Base-by-base conservation (phyloP, 2,113 vertebrate species). In the Alces alces region DNA sequence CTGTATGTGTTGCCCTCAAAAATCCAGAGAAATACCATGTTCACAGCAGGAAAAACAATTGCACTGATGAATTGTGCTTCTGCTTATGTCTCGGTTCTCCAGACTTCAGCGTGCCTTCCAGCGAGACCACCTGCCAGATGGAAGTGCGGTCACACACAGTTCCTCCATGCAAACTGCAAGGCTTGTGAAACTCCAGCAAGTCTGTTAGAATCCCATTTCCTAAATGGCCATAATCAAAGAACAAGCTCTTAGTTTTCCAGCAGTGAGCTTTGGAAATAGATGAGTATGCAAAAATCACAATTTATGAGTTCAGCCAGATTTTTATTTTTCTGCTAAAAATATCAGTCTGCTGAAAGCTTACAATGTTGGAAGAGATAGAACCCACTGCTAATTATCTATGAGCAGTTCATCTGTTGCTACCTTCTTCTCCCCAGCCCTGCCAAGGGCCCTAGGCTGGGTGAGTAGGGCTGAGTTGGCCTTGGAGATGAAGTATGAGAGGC, bases 1-100 rank as follows among this genome's bases (percentile, higher is more conserved):
- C 66, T 4, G 1, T 15, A 27, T 0, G 2, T 1, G 45, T 16
- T 39, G 43, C 73, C 87, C 70, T 90, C 16, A 1, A 12, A 86
- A 36, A 17, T 82, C 54, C 61, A 5, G 39, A 33, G 33, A 73
- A 43, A 47, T 9, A 66, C 25, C 94, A 17, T 50, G 87, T 66
- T 90, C 84, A 55, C 95, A 61, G 90, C 61, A 58, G 95, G 61
- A 73, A 52, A 79, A 84, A 93, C 97, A 96, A 84, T 43, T 2
- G 30, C 54, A 6, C 93, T 82, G 79, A 96, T 96, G 89, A 84
- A 78, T 66, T 33, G 58, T 36, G 90, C 66, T 58, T 93, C 80
- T 82, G 89, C 82, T 28, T 19, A 19, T 12, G 55, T 43, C n/a
- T 89, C 30, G 5, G 1, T 64, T 33, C 86, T 86, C 88, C 84